A percentile compares a stretch with the other conserved stretches of the same genome.
These are phyloP conservation scores for Drosophila melanosoma DNA, from an alignment of 2,888 invertebrate species.

Conservation along the genomic window DNA sequence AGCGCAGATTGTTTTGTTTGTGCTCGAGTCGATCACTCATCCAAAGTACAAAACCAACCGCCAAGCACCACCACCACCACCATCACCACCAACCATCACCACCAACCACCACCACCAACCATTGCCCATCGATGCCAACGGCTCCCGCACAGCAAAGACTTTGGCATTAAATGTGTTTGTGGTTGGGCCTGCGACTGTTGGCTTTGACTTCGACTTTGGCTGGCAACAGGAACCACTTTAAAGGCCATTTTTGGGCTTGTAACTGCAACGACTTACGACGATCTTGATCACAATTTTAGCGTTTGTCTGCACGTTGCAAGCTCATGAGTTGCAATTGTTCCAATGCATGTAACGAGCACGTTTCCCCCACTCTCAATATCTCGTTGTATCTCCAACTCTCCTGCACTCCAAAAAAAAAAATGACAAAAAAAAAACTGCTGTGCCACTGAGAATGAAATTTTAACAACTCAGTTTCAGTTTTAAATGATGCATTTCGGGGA, in stretches of 20 bases:
- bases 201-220: slow-evolving; percentile 19
- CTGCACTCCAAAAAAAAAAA: slow-evolving; percentile 30
- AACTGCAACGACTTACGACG: slow-evolving; percentile 58
- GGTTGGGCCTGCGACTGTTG: slow-evolving; percentile 11
- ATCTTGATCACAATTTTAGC: slow-evolving; percentile 81
- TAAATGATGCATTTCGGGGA: not conserved
- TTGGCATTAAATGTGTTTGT: slow-evolving; percentile 23
- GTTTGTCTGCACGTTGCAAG: slow-evolving; percentile 71
- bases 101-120: slow-evolving; percentile 18
- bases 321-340: slow-evolving; percentile 69
- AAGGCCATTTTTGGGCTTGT: slow-evolving; percentile 71
- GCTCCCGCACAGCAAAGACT: slow-evolving; percentile 65
- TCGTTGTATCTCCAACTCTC: slow-evolving; percentile 17
- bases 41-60: slow-evolving; percentile 62
- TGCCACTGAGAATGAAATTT: not conserved
- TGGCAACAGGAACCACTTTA: slow-evolving; percentile 48
- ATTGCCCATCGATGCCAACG: slow-evolving; percentile 48
- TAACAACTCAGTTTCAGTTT: not conserved
- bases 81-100: not conserved
- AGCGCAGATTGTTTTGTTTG: slow-evolving; percentile 78
- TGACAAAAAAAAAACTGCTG: not conserved
- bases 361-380: slow-evolving; percentile 18
- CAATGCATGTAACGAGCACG: slow-evolving; percentile 43
- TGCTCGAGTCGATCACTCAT: slow-evolving; percentile 79
- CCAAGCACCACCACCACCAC: slow-evolving; percentile 38